These are phyloP conservation scores for Manis crassicaudata DNA, from an alignment of 2,797 vertebrate genomes.

Conservation along the genomic window DNA sequence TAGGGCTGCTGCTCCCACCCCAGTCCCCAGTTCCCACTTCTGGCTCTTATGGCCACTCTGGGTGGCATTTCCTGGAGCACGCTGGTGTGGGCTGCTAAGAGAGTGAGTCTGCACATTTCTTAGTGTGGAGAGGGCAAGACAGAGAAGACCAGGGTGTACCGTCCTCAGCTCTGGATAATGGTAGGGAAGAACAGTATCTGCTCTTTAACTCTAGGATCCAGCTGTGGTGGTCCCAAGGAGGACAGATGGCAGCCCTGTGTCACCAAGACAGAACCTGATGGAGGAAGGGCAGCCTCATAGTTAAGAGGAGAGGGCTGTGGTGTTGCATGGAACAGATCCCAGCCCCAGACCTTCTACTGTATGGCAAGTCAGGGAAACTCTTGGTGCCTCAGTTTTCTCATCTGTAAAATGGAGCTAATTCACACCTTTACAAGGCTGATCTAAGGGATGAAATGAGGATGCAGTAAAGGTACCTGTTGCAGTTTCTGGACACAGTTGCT, in stretches of 20 bases:
- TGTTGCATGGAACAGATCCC: background rate
- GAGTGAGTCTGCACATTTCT: background rate
- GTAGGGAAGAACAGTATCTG: background rate
- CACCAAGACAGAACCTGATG: background rate
- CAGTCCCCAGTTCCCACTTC: background rate
- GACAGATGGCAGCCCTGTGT: background rate
- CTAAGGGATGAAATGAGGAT: background rate
- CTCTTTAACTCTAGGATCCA: background rate
- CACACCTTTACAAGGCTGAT: background rate
- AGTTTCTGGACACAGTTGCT: background rate
- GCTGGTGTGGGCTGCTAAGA: background rate
- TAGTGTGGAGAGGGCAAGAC: background rate
- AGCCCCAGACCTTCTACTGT: background rate
- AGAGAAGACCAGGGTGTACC: background rate
- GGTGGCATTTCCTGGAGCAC: constrained; percentile 24
- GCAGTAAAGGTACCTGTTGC: background rate
- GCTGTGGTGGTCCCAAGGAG: background rate
- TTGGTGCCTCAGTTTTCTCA: constrained; percentile 14
- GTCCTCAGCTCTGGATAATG: background rate
- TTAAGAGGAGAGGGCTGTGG: background rate
- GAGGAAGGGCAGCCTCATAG: background rate
- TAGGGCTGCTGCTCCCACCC: background rate
- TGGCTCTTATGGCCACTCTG: background rate
- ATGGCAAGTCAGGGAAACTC: background rate
- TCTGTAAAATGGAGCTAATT: constrained; percentile 38